A percentile compares a stretch with the other conserved stretches of the same genome.
These are phyloP conservation scores for Okapia johnstoni DNA, from an alignment of 2,113 vertebrate species.

Conservation along the genomic window DNA sequence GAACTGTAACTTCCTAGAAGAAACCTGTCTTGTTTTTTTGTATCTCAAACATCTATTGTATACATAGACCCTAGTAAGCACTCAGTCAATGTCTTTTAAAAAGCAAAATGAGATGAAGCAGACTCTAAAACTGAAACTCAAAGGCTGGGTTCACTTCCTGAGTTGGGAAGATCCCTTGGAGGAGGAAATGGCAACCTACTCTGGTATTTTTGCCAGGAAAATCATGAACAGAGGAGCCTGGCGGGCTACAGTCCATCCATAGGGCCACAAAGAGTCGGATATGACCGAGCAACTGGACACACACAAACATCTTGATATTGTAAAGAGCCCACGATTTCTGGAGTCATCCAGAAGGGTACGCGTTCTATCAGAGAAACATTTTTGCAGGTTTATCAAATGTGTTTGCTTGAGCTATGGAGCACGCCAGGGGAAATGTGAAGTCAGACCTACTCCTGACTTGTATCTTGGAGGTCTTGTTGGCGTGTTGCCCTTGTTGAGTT, in stretches of 20 bases:
- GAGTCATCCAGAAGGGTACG: neutral
- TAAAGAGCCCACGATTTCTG: neutral
- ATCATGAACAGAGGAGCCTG: neutral
- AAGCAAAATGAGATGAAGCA: neutral
- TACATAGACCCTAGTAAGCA: too few relatives aligned
- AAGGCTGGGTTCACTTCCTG: neutral
- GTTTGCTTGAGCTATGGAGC: neutral
- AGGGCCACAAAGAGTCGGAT: neutral
- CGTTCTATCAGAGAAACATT: neutral
- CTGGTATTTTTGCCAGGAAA: neutral
- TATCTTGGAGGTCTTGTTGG: neutral
- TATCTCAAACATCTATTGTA: neutral
- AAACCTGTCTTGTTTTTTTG: neutral
- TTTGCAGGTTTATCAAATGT: neutral
- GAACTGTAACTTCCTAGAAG: neutral
- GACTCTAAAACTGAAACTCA: neutral
- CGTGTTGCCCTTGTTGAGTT: neutral
- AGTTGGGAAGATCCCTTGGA: neutral
- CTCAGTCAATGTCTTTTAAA: neutral
- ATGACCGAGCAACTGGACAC: neutral
- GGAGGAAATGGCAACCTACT: neutral
- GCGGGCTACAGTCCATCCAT: neutral
- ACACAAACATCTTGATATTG: neutral
- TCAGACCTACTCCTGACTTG: neutral
- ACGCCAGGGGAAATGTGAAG: fast-evolving